Evolutionary conservation across 2,888 invertebrate genomes (phyloP).

Genomic region (Sympetrum striolatum): DNA sequence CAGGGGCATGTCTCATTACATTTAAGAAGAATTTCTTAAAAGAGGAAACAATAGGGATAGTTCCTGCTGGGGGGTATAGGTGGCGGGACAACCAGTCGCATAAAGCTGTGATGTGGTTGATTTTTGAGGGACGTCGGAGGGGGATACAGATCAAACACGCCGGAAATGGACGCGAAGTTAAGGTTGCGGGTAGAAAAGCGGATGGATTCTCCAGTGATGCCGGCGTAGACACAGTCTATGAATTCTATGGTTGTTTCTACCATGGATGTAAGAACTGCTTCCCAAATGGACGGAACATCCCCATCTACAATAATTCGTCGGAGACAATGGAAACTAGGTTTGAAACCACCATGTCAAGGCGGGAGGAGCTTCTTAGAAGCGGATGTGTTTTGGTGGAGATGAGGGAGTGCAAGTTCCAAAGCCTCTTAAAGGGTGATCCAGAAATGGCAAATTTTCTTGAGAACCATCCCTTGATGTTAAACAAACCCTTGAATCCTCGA

Average conservation of each 20-base stretch:
- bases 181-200: not conserved
- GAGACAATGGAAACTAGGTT: not conserved
- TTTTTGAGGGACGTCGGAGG: not conserved
- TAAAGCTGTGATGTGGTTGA: slow-evolving; percentile 48
- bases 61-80: not conserved
- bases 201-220: not conserved
- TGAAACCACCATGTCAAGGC: slow-evolving; percentile 47
- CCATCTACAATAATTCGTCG: not conserved
- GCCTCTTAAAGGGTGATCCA: slow-evolving; percentile 34
- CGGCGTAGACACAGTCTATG: not conserved
- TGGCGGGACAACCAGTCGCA: slow-evolving; percentile 46
- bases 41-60: not conserved
- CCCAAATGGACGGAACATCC: not conserved
- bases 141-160: not conserved
- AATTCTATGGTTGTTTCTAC: not conserved
- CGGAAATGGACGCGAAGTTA: not conserved
- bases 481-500: slow-evolving; percentile 48
- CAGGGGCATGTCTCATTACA: slow-evolving; percentile 46
- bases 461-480: not conserved
- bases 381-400: slow-evolving; percentile 44
- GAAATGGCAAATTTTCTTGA: not conserved
- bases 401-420: slow-evolving; percentile 49
- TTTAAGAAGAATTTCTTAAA: slow-evolving; percentile 48
- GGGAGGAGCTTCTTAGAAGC: slow-evolving; percentile 10
- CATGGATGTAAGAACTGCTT: not conserved